Evolutionary conservation across 2,888 invertebrate genomes (phyloP).

Genomic region (Hyposoter dolosus): DNA sequence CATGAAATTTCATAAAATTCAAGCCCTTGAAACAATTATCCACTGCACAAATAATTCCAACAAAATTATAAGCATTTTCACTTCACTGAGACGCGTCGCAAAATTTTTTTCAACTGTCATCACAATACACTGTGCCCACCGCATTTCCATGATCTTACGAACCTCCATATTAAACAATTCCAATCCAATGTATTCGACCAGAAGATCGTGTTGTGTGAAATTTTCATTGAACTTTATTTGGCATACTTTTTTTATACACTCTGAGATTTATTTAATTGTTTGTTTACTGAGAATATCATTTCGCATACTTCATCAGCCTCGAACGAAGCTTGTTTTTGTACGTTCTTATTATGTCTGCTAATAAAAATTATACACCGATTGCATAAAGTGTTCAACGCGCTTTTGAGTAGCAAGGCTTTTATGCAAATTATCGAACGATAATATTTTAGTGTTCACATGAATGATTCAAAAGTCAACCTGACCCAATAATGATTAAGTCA

Average conservation of each 20-base stretch:
- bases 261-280: not conserved
- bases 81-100: not conserved
- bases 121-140: not conserved
- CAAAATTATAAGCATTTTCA: not conserved
- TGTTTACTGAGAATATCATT: not conserved
- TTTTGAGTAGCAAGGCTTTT: not conserved
- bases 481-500: too few species aligned
- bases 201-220: not conserved
- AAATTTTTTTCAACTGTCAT: not conserved
- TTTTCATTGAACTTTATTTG: not conserved
- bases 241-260: not conserved
- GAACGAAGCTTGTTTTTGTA: not conserved
- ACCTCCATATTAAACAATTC: too few species aligned
- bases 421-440: not conserved
- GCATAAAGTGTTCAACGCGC: not conserved
- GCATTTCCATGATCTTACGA: not conserved
- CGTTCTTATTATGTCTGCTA: slow-evolving; percentile 2
- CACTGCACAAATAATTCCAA: not conserved
- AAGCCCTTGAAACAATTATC: not conserved
- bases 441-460: not conserved
- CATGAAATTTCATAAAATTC: not conserved
- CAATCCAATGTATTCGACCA: not conserved
- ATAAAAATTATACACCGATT: not conserved
- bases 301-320: not conserved
- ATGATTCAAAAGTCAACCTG: not conserved